These are phyloP conservation scores for Siphonodentalium dalli DNA, from an alignment of 2,888 invertebrate genomes.

Conservation along the genomic window DNA sequence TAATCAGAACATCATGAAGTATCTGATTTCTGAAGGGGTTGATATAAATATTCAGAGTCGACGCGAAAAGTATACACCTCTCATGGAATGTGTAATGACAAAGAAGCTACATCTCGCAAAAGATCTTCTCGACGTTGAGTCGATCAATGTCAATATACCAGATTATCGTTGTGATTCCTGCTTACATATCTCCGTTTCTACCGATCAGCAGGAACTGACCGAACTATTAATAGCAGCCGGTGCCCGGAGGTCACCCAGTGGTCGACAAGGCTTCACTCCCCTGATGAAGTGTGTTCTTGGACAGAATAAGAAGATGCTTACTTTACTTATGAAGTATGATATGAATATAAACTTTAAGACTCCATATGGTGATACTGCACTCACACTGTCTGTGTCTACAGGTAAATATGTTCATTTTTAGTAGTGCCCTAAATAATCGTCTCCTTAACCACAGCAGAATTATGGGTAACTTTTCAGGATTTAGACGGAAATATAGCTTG, in stretches of 20 bases:
- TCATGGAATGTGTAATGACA: constrained; percentile 36
- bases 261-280: constrained; percentile 31
- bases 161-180: constrained; percentile 33
- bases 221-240: constrained; percentile 44
- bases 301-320: constrained; percentile 34
- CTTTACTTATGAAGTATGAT: constrained; percentile 35
- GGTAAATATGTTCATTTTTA: constrained; percentile 28
- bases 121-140: constrained; percentile 24
- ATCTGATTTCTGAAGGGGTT: constrained; percentile 32
- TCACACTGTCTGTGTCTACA: constrained; percentile 42
- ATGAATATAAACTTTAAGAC: constrained; percentile 42
- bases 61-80: constrained; percentile 27
- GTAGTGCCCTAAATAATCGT: too few species aligned
- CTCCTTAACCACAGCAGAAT: too few species aligned
- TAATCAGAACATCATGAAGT: constrained; percentile 27
- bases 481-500: too few species aligned
- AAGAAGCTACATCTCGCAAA: constrained; percentile 33
- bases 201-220: constrained; percentile 31
- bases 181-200: constrained; percentile 33
- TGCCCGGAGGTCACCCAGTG: constrained; percentile 37
- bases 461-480: too few species aligned
- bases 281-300: constrained; percentile 38
- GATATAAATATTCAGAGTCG: constrained; percentile 32
- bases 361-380: constrained; percentile 37
- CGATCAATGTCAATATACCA: constrained; percentile 32